These are phyloP conservation scores for Chaunax sp. DNA, from an alignment of 2,797 vertebrate genomes.

Conservation along the genomic window DNA sequence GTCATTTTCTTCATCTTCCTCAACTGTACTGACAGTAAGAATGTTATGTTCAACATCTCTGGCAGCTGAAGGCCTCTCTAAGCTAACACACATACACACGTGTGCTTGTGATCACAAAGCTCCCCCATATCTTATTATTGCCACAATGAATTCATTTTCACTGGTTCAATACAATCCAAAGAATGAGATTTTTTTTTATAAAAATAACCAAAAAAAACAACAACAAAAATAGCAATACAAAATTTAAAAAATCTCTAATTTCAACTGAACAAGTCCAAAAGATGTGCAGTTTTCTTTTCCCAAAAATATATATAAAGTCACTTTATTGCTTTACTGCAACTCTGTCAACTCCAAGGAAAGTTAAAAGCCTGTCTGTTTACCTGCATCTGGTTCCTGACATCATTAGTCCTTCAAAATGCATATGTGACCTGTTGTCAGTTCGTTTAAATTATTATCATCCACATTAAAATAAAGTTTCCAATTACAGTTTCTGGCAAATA, in stretches of 20 bases:
- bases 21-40: background rate
- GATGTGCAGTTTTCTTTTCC: conserved; percentile 7
- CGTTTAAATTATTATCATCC: background rate
- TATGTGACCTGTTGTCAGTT: background rate
- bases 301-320: conserved; percentile 6
- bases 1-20: background rate
- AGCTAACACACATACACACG: conserved; percentile 19
- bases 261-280: conserved; percentile 8
- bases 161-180: conserved; percentile 17
- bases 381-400: conserved; percentile 15
- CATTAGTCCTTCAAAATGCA: conserved; percentile 18
- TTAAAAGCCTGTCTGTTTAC: conserved; percentile 19
- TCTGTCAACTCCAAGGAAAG: conserved; percentile 15
- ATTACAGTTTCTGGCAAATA: background rate
- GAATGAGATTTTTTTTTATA: too few relatives aligned
- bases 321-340: conserved; percentile 24
- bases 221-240: too few relatives aligned
- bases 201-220: too few relatives aligned
- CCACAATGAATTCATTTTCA: conserved; percentile 14
- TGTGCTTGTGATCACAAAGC: too few relatives aligned
- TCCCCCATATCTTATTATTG: too few relatives aligned
- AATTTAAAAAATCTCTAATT: conserved; percentile 9
- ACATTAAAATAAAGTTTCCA: background rate
- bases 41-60: conserved; percentile 2
- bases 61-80: conserved; percentile 19